Evolutionary conservation across 2,113 vertebrate genomes (phyloP).

Genomic region (Pterophyllum scalare): DNA sequence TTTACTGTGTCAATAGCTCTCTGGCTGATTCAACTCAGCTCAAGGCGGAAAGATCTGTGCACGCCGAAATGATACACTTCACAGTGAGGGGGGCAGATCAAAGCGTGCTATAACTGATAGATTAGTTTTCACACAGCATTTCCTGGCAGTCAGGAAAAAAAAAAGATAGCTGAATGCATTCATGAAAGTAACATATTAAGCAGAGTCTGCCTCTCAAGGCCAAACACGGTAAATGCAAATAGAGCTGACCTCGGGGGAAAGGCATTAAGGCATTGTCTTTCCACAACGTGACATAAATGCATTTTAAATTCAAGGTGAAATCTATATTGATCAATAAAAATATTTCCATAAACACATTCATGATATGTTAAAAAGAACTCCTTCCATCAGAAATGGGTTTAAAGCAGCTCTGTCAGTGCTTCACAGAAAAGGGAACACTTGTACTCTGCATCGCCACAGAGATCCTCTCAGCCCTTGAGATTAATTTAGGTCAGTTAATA

Average conservation of each 20-base stretch:
- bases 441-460: not conserved
- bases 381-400: not conserved
- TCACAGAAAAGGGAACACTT: not conserved
- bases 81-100: not conserved
- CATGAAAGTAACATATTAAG: not conserved
- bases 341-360: not conserved
- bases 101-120: conserved; percentile 3
- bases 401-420: not conserved
- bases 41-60: conserved; percentile 7
- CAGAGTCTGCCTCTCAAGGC: not conserved
- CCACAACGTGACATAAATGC: not conserved
- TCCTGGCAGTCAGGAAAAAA: conserved; percentile 16
- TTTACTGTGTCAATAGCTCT: conserved; percentile 48
- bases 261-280: not conserved
- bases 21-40: conserved; percentile 24
- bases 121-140: conserved; percentile 52
- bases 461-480: not conserved
- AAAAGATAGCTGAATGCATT: too few species aligned
- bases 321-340: not conserved
- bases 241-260: not conserved
- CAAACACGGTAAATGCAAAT: not conserved
- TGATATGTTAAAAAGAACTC: not conserved
- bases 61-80: conserved; percentile 17
- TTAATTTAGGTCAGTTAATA: not conserved
- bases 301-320: not conserved